Percentiles rank a stretch among this genome's conserved stretches.
phyloP scores from a whole-genome alignment of 1,140 invertebrate species.

The Rhopalosiphum maidis region DNA sequence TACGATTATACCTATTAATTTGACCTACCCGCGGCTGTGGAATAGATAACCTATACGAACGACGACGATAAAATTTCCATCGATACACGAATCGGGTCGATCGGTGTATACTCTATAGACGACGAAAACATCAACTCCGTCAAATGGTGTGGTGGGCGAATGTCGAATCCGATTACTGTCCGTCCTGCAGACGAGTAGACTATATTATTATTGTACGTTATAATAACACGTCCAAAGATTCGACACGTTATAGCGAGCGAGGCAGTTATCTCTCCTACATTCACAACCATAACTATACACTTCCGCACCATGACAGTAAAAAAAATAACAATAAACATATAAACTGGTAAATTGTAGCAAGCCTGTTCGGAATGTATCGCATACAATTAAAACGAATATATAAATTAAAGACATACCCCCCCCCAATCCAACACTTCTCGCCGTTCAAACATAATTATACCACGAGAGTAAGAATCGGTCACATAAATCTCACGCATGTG shows the following conservation, averaged over 20 bases:
- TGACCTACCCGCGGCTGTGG: neutral
- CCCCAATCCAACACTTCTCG: no score
- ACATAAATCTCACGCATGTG: neutral
- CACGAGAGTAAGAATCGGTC: no score
- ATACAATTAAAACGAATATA: neutral
- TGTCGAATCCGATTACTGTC: no score
- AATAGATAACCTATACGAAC: no score
- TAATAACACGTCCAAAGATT: neutral
- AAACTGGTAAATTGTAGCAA: neutral
- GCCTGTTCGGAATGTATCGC: neutral
- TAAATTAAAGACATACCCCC: no score
- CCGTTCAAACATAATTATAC: neutral
- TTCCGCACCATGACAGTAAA: neutral
- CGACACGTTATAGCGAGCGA: neutral
- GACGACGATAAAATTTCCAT: neutral
- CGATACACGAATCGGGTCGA: neutral
- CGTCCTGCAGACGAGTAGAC: neutral
- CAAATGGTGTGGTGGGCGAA: no score
- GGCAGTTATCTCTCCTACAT: no score
- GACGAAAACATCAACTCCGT: neutral
- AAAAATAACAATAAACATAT: neutral
- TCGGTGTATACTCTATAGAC: neutral
- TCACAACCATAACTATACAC: no score
- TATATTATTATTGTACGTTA: neutral
- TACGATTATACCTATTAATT: neutral